A percentile compares a stretch with the other conserved stretches of the same genome.
phyloP scores from a whole-genome alignment of 2,797 vertebrate species.

The Sebastes baramenuke region DNA sequence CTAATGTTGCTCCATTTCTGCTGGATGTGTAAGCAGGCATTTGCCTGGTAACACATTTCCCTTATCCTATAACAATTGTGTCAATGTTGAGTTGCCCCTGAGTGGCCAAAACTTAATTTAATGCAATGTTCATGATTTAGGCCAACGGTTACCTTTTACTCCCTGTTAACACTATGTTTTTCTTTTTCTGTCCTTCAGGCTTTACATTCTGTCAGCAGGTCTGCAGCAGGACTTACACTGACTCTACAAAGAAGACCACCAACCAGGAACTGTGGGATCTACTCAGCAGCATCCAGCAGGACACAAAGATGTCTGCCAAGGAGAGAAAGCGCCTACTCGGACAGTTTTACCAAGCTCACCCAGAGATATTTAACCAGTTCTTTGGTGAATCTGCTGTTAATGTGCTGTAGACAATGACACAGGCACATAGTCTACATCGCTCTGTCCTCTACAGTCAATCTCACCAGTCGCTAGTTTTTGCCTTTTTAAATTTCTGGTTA shows the following conservation, averaged over 20 bases:
- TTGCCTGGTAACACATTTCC: neutral
- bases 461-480: neutral
- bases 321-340: conserved; percentile 87
- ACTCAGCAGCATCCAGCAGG: conserved; percentile 88
- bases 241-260: conserved; percentile 81
- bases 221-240: conserved; percentile 72
- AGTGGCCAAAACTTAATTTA: neutral
- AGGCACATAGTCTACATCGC: neutral
- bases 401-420: conserved; percentile 42
- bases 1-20: neutral
- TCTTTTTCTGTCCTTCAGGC: conserved; percentile 66
- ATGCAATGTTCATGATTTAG: neutral
- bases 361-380: conserved; percentile 91
- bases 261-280: conserved; percentile 85
- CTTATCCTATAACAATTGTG: too few relatives aligned
- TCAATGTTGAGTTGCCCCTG: neutral
- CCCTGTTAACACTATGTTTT: neutral
- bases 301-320: conserved; percentile 86
- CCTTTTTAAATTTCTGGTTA: neutral
- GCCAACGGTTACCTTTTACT: neutral
- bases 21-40: neutral
- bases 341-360: conserved; percentile 91
- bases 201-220: conserved; percentile 85
- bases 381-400: conserved; percentile 81
- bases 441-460: neutral